Base-by-base conservation (phyloP, 2,113 vertebrate species). In the Toxotes chatareus region DNA sequence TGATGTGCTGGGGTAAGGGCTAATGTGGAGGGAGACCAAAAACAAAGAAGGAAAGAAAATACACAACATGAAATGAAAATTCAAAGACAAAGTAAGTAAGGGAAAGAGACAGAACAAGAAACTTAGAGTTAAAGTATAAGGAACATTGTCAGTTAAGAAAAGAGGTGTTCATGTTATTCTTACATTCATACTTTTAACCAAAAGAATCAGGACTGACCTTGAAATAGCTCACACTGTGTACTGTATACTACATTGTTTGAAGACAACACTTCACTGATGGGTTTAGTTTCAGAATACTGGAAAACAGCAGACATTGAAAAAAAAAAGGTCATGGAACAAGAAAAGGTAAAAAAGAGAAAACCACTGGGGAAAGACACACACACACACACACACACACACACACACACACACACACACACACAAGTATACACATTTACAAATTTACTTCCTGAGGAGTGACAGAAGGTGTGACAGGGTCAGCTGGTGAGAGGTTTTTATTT, bases 381-480 rank as follows among this genome's bases (percentile, higher is more conserved):
- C 44, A 44, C 21, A 11, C 49, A 36, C 19, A 71, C 68, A 71
- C 1, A 27, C 47, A 74, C 60, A 23, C 10, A 63, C 56, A 63
- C 34, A 76, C 75, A 83, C 17, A 71, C 64, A 72, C 67, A 70
- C 40, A 73, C 17, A 71, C 64, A 71, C 67, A 70, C 40, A 73
- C 63, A 23, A 14, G 57, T 47, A 62, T 40, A n/a, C 64, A 72
- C 27, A 27, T 27, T 27, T 27, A 79, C 76, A 83, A 73, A 72
- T 79, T 38, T 16, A 76, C 62, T 79, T 81, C n/a, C 36, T 64
- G 36, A 65, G 69, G 61, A 77, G 73, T 74, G 80, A 87, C 83
- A 80, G 78, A 71, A 86, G 76, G 83, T 89, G 84, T 70, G 83
- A 84, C 56, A 46, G 49, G 85, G 88, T 89, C 87, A 88, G 65